Percentiles rank a stretch among this genome's conserved stretches.
Conservation (phyloP, 2,888 invertebrate genomes). For the Platycnemis pennipes region DNA sequence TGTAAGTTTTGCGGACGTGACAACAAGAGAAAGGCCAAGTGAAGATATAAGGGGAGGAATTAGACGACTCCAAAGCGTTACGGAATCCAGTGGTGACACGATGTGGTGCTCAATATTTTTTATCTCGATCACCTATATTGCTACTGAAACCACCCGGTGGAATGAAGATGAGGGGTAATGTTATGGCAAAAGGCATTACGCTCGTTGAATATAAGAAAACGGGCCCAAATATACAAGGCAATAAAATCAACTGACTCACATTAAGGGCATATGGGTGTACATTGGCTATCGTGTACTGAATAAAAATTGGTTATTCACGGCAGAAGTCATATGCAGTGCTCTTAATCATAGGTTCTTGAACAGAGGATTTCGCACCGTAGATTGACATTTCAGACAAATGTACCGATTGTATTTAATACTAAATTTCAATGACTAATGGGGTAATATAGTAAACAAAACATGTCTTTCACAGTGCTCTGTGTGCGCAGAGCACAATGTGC, state of each 20-base stretch:
- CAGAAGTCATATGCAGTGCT: too few species aligned
- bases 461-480: too few species aligned
- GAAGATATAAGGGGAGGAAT: background rate
- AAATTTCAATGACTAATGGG: too few species aligned
- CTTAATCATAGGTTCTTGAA: too few species aligned
- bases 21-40: background rate
- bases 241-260: background rate
- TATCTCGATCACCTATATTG: background rate
- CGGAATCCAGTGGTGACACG: background rate
- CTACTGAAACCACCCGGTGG: background rate
- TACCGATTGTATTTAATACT: too few species aligned
- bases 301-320: too few species aligned
- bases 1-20: constrained; percentile 31
- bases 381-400: too few species aligned
- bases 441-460: too few species aligned
- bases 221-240: background rate
- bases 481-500: too few species aligned
- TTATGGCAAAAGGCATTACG: background rate
- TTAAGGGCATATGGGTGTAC: too few species aligned
- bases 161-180: background rate
- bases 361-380: too few species aligned
- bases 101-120: background rate
- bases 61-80: background rate
- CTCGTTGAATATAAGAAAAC: background rate
- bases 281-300: too few species aligned